A percentile compares a stretch with the other conserved stretches of the same genome.
Conservation (phyloP, 2,113 vertebrate genomes). For the Dascyllus trimaculatus region DNA sequence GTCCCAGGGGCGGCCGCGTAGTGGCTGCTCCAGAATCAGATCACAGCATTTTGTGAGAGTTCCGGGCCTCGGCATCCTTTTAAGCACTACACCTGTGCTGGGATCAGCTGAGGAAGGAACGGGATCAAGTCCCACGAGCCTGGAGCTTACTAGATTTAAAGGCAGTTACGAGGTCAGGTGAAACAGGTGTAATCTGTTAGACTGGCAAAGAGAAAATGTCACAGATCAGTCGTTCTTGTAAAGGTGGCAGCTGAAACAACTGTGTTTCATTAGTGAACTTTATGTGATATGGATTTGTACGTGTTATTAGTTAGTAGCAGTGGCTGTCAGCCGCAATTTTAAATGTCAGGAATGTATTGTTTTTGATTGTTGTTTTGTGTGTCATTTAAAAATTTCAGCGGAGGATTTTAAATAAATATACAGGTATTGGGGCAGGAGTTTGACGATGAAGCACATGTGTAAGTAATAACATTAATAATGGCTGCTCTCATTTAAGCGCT, state of each 20-base stretch:
- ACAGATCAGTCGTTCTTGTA: constrained; percentile 16
- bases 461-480: not conserved
- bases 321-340: not conserved
- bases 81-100: constrained; percentile 42
- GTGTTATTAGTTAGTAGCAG: not conserved
- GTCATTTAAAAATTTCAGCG: too few relatives aligned
- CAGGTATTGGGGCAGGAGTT: not conserved
- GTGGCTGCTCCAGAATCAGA: constrained; percentile 62
- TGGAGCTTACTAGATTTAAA: constrained; percentile 39
- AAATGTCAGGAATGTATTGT: not conserved
- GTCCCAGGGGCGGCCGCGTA: constrained; percentile 57
- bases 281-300: not conserved
- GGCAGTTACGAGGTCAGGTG: constrained; percentile 20
- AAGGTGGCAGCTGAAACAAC: not conserved
- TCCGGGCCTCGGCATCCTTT: constrained; percentile 17
- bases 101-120: constrained; percentile 40
- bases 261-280: not conserved
- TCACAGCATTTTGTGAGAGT: constrained; percentile 43
- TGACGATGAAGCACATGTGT: not conserved
- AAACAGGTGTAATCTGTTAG: constrained; percentile 57
- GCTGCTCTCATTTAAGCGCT: not conserved
- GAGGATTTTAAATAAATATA: too few relatives aligned
- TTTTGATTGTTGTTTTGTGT: too few relatives aligned
- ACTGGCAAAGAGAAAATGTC: constrained; percentile 13
- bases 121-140: constrained; percentile 42